These are phyloP conservation scores for Vidua macroura DNA, from an alignment of 2,113 vertebrate genomes.

Conservation along the genomic window DNA sequence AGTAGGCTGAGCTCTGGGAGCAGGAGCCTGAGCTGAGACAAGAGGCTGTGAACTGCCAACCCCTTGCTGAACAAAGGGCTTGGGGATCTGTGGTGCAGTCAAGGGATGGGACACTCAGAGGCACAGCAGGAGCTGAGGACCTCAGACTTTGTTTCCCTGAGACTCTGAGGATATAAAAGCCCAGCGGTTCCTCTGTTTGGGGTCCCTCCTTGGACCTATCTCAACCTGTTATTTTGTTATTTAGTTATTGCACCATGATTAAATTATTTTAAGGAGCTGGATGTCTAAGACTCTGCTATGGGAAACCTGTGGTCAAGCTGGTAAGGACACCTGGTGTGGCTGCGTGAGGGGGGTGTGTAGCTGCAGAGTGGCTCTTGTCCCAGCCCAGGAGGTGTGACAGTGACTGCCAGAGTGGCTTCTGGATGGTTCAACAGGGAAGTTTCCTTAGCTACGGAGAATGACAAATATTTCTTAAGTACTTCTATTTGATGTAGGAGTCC, in stretches of 20 bases:
- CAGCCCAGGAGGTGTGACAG: neutral
- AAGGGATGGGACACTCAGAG: neutral
- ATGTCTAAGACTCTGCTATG: neutral
- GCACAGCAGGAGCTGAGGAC: no score
- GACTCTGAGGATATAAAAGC: neutral
- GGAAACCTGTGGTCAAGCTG: neutral
- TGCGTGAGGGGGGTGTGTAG: neutral
- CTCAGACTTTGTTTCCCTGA: neutral
- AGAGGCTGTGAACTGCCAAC: neutral
- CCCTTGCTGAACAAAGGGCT: neutral
- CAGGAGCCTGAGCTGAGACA: neutral
- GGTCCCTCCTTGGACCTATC: neutral
- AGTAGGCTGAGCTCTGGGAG: neutral
- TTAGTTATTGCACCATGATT: neutral
- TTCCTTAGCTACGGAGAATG: neutral
- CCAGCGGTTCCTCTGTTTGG: neutral
- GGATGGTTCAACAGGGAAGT: neutral
- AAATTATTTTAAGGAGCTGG: neutral
- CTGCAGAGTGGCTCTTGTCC: rapidly evolving
- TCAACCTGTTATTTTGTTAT: neutral
- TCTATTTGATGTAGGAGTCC: neutral
- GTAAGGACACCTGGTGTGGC: neutral
- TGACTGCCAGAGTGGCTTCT: neutral
- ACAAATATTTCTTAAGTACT: neutral
- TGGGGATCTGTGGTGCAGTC: neutral